These are phyloP conservation scores for Zaprionus vittiger DNA, from an alignment of 1,140 invertebrate species.

Conservation along the genomic window DNA sequence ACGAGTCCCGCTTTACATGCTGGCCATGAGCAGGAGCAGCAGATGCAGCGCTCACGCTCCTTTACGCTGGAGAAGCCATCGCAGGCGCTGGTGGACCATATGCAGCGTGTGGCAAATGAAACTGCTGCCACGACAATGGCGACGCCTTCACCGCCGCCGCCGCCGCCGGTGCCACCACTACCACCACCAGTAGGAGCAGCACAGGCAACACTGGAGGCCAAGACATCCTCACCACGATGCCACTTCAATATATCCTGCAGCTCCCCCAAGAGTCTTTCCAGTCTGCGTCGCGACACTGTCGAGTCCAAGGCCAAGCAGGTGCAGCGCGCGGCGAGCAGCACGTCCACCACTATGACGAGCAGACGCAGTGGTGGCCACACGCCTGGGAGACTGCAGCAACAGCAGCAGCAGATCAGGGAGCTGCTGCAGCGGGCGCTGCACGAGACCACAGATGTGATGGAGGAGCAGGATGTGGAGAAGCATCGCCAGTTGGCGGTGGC, in stretches of 20 bases:
- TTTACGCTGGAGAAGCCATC: constrained; percentile 87
- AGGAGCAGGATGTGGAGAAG: constrained; percentile 7
- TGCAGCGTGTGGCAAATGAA: constrained; percentile 54
- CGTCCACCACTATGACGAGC: neutral
- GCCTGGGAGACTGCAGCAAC: constrained; percentile 12
- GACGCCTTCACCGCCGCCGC: neutral
- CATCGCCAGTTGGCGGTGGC: constrained; percentile 26
- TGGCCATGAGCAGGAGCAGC: neutral
- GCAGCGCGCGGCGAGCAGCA: constrained; percentile 36
- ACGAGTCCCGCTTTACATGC: constrained; percentile 47
- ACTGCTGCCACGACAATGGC: neutral
- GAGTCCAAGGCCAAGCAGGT: constrained; percentile 78
- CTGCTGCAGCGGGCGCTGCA: constrained; percentile 52
- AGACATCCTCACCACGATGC: constrained; percentile 4
- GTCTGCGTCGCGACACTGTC: constrained; percentile 64
- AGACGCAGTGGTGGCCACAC: constrained; percentile 22
- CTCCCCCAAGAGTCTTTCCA: constrained; percentile 19
- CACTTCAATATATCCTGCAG: neutral
- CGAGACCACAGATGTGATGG: constrained; percentile 21
- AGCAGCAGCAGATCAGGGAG: constrained; percentile 49
- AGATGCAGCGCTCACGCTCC: constrained; percentile 85
- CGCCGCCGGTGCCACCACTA: neutral
- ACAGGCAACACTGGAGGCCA: neutral
- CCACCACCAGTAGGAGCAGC: constrained; percentile 6
- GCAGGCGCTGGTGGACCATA: constrained; percentile 86